Evolutionary conservation across 2,888 invertebrate species (phyloP), one percentile per base, ranked within the genome.

Genomic region (Tanypteryx hageni): DNA sequence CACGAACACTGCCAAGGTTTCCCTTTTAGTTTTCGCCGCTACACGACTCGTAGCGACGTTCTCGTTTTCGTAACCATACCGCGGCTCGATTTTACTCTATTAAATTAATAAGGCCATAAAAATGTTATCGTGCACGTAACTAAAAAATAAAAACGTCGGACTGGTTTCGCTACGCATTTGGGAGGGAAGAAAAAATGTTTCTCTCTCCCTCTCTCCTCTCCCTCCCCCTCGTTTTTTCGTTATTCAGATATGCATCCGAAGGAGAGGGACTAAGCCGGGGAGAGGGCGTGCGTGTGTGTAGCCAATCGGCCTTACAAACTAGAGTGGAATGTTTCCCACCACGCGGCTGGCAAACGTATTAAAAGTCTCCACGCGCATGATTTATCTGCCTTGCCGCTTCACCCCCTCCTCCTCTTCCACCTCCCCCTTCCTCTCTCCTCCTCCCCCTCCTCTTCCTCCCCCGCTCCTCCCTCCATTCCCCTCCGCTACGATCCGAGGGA

Each of bases 301-400:
- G 76, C 76, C 76, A 76, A 76, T 76, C 76, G 76, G 76, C 76
- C 76, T 76, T 76, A 76, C 76, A 76, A 76, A 76, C 76, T 76
- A 11, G 76, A 76, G 76, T 76, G 76, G 76, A 76, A 76, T 76
- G 76, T 76, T 76, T 76, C 76, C 76, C 76, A 76, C 76, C 76
- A 76, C 76, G 76, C 76, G 76, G 76, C 76, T 76, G 76, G 76
- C 76, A 76, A 76, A 76, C 76, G 76, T 76, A 76, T 76, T 76
- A 76, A 76, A 76, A 76, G 76, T 76, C 76, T 27, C 76, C 2
- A 10, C 76, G 22, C 76, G 76, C 27, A 76, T 76, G 76, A 76
- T 76, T 76, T 76, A 76, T 76, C 22, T n/a, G 9, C 22, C 64
- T 64, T 44, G 44, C 44, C 44, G 44, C 44, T 44, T 44, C 44